phyloP scores from a whole-genome alignment of 2,113 vertebrate species.

The Oreocharis arfaki region DNA sequence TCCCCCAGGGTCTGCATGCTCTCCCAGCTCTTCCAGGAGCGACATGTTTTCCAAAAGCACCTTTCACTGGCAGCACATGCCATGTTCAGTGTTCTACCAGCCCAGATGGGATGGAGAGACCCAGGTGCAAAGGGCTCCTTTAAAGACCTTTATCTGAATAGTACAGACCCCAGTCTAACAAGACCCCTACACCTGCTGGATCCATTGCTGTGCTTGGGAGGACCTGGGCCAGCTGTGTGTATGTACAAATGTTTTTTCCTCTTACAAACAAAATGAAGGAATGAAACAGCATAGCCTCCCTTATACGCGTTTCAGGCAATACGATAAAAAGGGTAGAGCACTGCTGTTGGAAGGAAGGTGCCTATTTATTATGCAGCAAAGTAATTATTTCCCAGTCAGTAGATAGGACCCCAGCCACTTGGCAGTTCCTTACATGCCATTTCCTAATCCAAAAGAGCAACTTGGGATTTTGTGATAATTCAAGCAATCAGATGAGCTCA shows the following conservation, averaged over 20 bases:
- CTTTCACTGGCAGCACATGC: background rate
- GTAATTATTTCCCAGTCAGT: slow-evolving; percentile 50
- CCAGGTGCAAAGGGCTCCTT: background rate
- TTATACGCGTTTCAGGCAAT: background rate
- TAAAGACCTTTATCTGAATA: background rate
- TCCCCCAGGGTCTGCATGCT: fast-evolving
- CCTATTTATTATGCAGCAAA: slow-evolving; percentile 16
- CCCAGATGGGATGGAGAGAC: background rate
- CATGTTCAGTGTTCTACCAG: background rate
- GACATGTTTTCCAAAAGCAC: background rate
- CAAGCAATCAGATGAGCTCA: slow-evolving; percentile 52
- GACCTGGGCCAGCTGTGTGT: background rate
- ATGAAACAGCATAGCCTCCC: background rate
- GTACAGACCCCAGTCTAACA: background rate
- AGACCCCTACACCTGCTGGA: background rate
- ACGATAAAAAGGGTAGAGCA: background rate
- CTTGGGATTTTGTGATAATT: slow-evolving; percentile 59
- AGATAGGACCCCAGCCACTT: slow-evolving; percentile 51
- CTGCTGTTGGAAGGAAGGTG: background rate
- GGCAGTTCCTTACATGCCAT: slow-evolving; percentile 8
- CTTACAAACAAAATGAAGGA: background rate
- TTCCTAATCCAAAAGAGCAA: slow-evolving; percentile 46
- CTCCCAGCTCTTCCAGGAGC: background rate
- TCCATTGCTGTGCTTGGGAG: background rate
- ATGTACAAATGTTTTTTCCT: fast-evolving